Conservation (phyloP, 2,113 vertebrate genomes). For the Ophthalmolycus amberensis region DNA sequence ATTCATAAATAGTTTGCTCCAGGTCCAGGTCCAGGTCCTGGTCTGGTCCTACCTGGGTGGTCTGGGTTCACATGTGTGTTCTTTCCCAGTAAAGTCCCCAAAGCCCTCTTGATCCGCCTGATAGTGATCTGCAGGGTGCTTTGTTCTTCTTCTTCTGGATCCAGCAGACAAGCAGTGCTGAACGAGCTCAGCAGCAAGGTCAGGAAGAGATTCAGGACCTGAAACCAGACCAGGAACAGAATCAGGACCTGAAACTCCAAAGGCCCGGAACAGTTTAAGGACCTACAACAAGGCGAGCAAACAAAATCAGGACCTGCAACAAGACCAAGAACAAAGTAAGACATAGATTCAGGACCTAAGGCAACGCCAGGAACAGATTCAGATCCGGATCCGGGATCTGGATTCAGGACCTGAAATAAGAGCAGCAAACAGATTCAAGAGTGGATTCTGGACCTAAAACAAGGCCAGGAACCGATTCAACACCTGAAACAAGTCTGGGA, state of each 20-base stretch:
- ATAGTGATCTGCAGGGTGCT: slow-evolving; percentile 90
- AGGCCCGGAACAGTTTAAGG: background rate
- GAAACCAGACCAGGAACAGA: slow-evolving; percentile 8
- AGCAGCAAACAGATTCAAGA: too few relatives aligned
- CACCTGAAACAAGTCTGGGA: background rate
- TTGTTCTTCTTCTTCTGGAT: slow-evolving; percentile 80
- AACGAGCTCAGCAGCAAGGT: slow-evolving; percentile 91
- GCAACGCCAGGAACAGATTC: background rate
- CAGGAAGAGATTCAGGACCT: slow-evolving; percentile 94
- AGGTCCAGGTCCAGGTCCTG: too few relatives aligned
- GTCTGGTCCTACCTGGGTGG: slow-evolving; percentile 9
- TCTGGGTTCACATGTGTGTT: background rate
- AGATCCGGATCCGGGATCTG: too few relatives aligned
- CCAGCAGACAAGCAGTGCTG: slow-evolving; percentile 82
- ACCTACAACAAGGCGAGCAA: too few relatives aligned
- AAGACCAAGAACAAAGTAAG: too few relatives aligned
- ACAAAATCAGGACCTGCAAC: too few relatives aligned
- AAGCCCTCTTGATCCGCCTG: slow-evolving; percentile 83
- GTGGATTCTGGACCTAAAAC: background rate
- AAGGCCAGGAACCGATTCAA: background rate
- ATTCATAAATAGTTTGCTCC: background rate
- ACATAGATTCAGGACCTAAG: too few relatives aligned
- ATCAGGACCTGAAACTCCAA: background rate
- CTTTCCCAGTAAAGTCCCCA: slow-evolving; percentile 59
- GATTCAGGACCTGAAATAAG: too few relatives aligned